Conservation (phyloP, 2,888 invertebrate genomes). For the Tetragnatha montana region DNA sequence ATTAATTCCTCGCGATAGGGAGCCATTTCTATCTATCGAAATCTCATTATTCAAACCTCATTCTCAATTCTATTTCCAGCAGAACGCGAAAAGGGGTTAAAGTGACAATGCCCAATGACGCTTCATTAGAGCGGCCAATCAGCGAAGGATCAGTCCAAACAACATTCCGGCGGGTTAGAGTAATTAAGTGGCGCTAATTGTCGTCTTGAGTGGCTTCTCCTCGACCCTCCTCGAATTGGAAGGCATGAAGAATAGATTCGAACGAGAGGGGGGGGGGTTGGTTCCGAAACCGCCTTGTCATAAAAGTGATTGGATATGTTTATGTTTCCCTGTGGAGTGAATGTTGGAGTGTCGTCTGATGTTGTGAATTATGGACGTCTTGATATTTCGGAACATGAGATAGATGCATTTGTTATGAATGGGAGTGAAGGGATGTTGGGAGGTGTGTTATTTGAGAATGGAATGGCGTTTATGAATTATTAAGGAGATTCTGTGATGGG, state of each 20-base stretch:
- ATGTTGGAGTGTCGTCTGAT: no score
- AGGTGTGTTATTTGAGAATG: no score
- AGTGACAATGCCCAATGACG: background rate
- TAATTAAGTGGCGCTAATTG: background rate
- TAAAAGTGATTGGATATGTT: no score
- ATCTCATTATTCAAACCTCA: background rate
- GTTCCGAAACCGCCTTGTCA: no score
- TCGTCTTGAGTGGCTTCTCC: background rate
- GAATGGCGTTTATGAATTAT: no score
- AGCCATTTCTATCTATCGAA: background rate
- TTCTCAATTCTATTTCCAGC: background rate
- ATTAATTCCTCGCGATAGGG: background rate
- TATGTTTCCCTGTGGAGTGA: no score
- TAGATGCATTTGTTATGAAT: no score
- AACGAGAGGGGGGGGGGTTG: no score
- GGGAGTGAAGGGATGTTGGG: no score
- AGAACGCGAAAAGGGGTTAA: background rate
- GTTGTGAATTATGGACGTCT: no score
- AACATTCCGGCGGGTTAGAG: background rate
- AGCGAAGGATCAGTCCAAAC: background rate
- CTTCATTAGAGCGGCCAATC: background rate
- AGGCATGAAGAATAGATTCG: background rate
- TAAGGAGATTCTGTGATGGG: no score
- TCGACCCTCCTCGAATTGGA: background rate
- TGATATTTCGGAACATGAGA: no score